Conservation (phyloP, 2,888 invertebrate genomes). For the Eucera pruinosa region DNA sequence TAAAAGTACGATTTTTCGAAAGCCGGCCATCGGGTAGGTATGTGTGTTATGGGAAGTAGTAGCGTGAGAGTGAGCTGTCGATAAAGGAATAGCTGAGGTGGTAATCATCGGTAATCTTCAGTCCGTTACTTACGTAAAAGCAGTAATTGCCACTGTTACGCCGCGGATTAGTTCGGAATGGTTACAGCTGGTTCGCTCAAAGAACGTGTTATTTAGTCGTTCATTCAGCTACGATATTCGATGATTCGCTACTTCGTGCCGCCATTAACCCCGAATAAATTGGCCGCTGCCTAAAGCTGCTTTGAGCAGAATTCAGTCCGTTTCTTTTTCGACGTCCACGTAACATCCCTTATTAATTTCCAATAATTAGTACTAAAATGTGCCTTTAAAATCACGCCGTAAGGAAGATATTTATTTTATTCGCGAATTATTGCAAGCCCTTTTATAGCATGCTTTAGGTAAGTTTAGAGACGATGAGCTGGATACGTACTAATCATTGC, state of each 20-base stretch:
- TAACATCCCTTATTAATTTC: neutral
- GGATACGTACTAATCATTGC: too few relatives aligned
- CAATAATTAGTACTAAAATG: neutral
- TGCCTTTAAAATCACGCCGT: too few relatives aligned
- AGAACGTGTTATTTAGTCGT: conserved; percentile 52
- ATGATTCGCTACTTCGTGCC: conserved; percentile 29
- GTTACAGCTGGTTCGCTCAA: conserved; percentile 41
- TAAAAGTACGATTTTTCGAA: conserved; percentile 27
- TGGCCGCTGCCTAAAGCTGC: conserved; percentile 5
- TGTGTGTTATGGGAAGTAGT: conserved; percentile 41
- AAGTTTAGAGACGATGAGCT: too few relatives aligned
- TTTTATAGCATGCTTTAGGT: too few relatives aligned
- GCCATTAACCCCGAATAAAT: conserved; percentile 34
- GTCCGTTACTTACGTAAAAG: conserved; percentile 60
- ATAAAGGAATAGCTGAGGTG: conserved; percentile 53
- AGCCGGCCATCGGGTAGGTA: conserved; percentile 19
- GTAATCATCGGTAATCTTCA: conserved; percentile 57
- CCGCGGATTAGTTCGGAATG: conserved; percentile 53
- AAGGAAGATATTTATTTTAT: too few relatives aligned
- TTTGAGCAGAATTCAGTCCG: neutral
- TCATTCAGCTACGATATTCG: conserved; percentile 46
- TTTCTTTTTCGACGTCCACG: neutral
- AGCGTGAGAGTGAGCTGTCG: conserved; percentile 55
- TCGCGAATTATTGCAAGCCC: too few relatives aligned
- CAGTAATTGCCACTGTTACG: conserved; percentile 60